These are phyloP conservation scores for Aproaerema taeniolella DNA, from an alignment of 2,888 invertebrate genomes.

Conservation along the genomic window DNA sequence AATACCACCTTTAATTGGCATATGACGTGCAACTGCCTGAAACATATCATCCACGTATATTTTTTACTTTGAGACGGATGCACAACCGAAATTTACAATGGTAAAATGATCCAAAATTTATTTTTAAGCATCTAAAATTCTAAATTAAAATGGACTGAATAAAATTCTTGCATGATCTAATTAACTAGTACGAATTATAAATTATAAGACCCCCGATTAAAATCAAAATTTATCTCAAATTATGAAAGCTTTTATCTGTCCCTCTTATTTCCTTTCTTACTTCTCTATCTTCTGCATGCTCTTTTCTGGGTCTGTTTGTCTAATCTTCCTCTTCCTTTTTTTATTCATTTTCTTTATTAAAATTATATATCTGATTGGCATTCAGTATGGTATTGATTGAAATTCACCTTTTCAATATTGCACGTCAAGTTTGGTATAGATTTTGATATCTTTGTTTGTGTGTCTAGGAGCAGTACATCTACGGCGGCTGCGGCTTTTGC, in stretches of 20 bases:
- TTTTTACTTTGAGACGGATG: neutral
- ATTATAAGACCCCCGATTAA: too few relatives aligned
- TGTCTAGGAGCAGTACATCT: conserved; percentile 86
- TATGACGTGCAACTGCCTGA: conserved; percentile 4
- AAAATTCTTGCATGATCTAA: conserved; percentile 1
- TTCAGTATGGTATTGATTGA: conserved; percentile 1
- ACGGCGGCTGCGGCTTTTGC: conserved; percentile 94
- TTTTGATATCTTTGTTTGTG: conserved; percentile 13
- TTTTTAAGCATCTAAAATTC: neutral
- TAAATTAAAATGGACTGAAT: too few relatives aligned
- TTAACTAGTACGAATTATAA: too few relatives aligned
- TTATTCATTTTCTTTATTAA: conserved; percentile 7
- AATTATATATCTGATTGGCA: conserved; percentile 9
- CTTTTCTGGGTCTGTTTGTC: conserved; percentile 16
- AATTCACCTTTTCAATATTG: too few relatives aligned
- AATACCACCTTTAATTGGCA: too few relatives aligned
- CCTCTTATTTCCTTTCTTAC: conserved; percentile 14
- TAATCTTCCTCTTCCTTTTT: conserved; percentile 14
- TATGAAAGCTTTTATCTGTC: conserved; percentile 1
- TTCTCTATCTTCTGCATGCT: conserved; percentile 19
- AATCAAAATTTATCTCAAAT: conserved; percentile 11
- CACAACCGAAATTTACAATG: neutral
- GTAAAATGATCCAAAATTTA: too few relatives aligned
- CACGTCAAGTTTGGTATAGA: neutral
- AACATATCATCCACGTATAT: neutral